phyloP scores from a whole-genome alignment of 2,888 invertebrate genomes.

The Andrena flavipes region DNA sequence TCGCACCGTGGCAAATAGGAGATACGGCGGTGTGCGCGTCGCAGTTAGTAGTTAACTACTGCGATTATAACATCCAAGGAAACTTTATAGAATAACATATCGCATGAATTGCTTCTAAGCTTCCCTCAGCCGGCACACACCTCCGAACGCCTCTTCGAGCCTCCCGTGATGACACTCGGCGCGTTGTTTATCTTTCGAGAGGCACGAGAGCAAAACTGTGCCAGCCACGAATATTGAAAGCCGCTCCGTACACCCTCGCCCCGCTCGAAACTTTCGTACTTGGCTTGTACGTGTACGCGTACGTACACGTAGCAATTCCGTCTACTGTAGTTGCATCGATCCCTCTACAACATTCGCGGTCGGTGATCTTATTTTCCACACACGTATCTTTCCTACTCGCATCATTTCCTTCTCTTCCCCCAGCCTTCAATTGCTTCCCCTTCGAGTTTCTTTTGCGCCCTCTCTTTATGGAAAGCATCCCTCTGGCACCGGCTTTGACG shows the following conservation, averaged over 20 bases:
- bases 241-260: neutral
- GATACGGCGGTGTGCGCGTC: neutral
- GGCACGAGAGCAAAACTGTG: constrained; percentile 38
- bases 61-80: constrained; percentile 32
- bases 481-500: constrained; percentile 65
- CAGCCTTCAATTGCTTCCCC: neutral
- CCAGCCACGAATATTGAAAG: constrained; percentile 44
- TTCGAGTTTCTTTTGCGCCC: neutral
- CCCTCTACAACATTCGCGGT: neutral
- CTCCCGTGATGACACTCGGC: constrained; percentile 33
- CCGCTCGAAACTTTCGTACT: constrained; percentile 28
- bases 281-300: neutral
- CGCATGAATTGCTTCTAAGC: constrained; percentile 34
- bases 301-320: neutral
- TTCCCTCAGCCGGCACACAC: neutral
- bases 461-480: constrained; percentile 49
- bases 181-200: constrained; percentile 44
- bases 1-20: neutral
- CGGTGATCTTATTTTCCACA: neutral
- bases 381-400: neutral
- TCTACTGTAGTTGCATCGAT: constrained; percentile 1
- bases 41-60: neutral
- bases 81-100: constrained; percentile 32
- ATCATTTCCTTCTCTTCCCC: neutral
- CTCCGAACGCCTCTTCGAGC: constrained; percentile 19